These are phyloP conservation scores for Leptobrachium leishanense DNA, from an alignment of 2,113 vertebrate genomes.

Conservation along the genomic window DNA sequence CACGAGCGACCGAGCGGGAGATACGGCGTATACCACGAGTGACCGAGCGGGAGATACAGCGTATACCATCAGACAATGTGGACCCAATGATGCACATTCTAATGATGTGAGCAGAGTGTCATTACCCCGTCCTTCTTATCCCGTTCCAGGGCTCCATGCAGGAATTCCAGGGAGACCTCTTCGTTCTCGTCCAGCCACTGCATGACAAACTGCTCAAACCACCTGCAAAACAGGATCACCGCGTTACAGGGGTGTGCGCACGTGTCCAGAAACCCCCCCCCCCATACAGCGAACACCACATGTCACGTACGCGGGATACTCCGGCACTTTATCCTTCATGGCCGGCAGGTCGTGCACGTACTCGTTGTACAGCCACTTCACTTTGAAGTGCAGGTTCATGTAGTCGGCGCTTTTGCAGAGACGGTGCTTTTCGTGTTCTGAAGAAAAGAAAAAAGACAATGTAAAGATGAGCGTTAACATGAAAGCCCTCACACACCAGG, in stretches of 20 bases:
- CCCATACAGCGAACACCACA: background rate
- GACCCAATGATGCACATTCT: no score
- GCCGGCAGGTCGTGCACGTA: constrained; percentile 86
- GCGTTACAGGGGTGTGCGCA: background rate
- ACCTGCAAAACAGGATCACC: constrained; percentile 64
- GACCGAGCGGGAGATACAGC: no score
- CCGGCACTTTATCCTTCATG: constrained; percentile 81
- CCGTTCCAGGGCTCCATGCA: constrained; percentile 91
- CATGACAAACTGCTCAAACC: constrained; percentile 96
- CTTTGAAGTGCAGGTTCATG: constrained; percentile 99
- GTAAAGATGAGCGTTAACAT: no score
- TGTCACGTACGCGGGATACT: constrained; percentile 87
- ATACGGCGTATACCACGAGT: no score
- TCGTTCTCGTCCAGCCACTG: constrained; percentile 98
- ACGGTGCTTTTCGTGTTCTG: constrained; percentile 92
- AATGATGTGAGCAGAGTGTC: no score
- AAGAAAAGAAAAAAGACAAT: background rate
- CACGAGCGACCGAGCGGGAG: no score
- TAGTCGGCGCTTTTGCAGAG: constrained; percentile 98
- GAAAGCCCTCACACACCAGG: no score
- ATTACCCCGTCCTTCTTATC: constrained; percentile 96
- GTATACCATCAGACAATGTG: no score
- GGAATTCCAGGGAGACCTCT: constrained; percentile 94
- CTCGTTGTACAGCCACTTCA: constrained; percentile 97
- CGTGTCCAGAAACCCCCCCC: background rate